Conservation (phyloP, 2,888 invertebrate species). For the Drosophila setosimentum region DNA sequence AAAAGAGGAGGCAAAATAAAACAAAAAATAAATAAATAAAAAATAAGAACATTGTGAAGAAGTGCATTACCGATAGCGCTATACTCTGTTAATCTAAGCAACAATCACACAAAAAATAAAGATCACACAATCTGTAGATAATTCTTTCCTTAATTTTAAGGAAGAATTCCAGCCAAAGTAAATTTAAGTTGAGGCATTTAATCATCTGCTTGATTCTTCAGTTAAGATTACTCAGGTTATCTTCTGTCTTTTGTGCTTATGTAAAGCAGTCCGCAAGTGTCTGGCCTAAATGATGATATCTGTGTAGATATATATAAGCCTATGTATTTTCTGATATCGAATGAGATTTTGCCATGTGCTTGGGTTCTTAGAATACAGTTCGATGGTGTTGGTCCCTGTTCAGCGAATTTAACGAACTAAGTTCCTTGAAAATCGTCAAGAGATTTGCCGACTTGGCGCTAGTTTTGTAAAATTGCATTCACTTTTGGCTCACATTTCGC, state of each 20-base stretch:
- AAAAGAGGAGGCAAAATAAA: not conserved
- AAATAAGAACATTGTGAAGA: not conserved
- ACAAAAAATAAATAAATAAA: not conserved
- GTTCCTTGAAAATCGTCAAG: not conserved
- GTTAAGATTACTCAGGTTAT: not conserved
- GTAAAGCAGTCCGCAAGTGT: not conserved
- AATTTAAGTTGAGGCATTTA: not conserved
- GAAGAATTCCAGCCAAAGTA: not conserved
- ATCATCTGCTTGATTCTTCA: not conserved
- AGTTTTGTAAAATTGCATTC: not conserved
- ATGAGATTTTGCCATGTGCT: not conserved
- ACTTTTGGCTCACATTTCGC: not conserved
- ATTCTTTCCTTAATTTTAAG: not conserved
- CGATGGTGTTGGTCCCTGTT: not conserved
- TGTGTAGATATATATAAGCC: not conserved
- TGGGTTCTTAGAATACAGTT: not conserved
- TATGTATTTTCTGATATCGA: not conserved
- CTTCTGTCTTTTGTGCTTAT: not conserved
- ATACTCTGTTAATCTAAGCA: not conserved
- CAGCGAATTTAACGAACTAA: not conserved
- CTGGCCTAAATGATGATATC: not conserved
- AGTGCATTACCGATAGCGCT: not conserved
- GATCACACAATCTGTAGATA: not conserved
- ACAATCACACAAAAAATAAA: not conserved
- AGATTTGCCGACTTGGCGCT: not conserved